Evolutionary conservation across 2,797 vertebrate species (phyloP).

Genomic region (Myotis findleyi): DNA sequence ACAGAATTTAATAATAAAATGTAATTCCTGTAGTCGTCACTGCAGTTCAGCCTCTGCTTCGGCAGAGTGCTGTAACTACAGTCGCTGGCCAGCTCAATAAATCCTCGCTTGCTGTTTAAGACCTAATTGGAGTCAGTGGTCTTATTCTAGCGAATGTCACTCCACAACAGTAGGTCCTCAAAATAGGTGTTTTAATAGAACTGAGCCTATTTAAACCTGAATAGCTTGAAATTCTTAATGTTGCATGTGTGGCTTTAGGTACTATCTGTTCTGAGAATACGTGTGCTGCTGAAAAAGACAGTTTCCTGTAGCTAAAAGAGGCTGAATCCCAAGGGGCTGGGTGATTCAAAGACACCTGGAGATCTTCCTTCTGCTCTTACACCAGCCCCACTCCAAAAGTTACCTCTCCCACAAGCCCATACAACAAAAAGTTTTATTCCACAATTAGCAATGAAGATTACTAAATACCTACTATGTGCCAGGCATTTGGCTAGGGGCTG

Average conservation of each 20-base stretch:
- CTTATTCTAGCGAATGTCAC: too few species aligned
- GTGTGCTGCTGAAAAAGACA: rapidly evolving
- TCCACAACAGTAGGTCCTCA: background rate
- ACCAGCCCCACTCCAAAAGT: background rate
- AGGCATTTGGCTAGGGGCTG: background rate
- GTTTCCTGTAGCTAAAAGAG: background rate
- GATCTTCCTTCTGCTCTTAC: background rate
- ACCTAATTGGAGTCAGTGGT: too few species aligned
- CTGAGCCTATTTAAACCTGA: background rate
- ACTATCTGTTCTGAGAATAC: background rate
- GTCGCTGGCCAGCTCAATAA: too few species aligned
- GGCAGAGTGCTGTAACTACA: too few species aligned
- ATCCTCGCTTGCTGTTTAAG: too few species aligned
- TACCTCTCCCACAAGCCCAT: background rate
- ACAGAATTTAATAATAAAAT: too few species aligned
- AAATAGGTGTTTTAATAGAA: background rate
- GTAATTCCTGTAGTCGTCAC: too few species aligned
- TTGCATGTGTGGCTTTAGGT: background rate
- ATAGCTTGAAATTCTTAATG: background rate
- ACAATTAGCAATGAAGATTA: background rate
- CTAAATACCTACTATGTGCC: background rate
- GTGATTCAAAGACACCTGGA: background rate
- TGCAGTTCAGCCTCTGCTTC: too few species aligned
- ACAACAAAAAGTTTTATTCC: background rate
- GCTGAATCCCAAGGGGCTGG: background rate